A percentile compares a stretch with the other conserved stretches of the same genome.
Evolutionary conservation across 2,888 invertebrate genomes (phyloP).

Genomic region (Latrodectus hesperus): DNA sequence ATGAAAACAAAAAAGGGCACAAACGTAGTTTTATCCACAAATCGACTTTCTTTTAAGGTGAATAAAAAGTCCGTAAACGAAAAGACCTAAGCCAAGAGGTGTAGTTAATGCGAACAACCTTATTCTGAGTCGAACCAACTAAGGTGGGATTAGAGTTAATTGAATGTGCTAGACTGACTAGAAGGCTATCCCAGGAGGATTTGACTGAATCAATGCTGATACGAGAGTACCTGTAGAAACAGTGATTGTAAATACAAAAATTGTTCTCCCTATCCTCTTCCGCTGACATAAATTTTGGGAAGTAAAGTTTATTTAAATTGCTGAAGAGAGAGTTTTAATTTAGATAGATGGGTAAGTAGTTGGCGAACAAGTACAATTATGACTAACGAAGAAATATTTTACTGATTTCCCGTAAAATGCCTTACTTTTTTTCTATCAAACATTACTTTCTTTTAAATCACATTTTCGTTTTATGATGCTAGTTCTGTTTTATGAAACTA

Average conservation of each 20-base stretch:
- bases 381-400: too few relatives aligned
- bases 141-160: conserved; percentile 56
- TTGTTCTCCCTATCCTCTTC: conserved; percentile 14
- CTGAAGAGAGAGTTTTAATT: too few relatives aligned
- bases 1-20: background rate
- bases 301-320: too few relatives aligned
- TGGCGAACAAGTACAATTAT: too few relatives aligned
- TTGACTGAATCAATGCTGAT: conserved; percentile 36
- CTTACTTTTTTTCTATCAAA: too few relatives aligned
- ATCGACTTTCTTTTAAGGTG: conserved; percentile 52
- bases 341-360: too few relatives aligned
- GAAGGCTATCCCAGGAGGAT: conserved; percentile 40
- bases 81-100: conserved; percentile 49
- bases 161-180: conserved; percentile 55
- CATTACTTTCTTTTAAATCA: too few relatives aligned
- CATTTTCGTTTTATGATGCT: too few relatives aligned
- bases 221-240: conserved; percentile 33
- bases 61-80: conserved; percentile 57
- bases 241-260: conserved; percentile 31
- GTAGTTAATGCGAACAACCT: conserved; percentile 58
- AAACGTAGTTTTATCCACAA: conserved; percentile 26
- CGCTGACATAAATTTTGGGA: background rate
- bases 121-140: conserved; percentile 41
- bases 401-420: too few relatives aligned
- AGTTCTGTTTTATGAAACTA: too few relatives aligned